A percentile compares a stretch with the other conserved stretches of the same genome.
These are phyloP conservation scores for Idaea dimidiata DNA, from an alignment of 2,888 invertebrate genomes.

Conservation along the genomic window DNA sequence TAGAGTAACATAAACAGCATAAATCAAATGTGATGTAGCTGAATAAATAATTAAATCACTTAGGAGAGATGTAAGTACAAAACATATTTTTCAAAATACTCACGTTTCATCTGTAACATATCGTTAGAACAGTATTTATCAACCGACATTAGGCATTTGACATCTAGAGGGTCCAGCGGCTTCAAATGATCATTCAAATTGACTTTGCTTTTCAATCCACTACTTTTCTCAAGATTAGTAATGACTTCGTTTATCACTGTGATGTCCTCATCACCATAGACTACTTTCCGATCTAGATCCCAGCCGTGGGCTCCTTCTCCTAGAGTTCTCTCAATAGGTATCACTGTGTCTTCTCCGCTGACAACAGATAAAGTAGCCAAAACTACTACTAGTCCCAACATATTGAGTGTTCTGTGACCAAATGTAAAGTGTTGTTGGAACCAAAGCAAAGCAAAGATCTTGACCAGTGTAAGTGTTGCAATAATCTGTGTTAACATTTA, in stretches of 20 bases:
- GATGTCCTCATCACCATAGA: slow-evolving; percentile 65
- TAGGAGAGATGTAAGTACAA: not conserved
- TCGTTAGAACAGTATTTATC: slow-evolving; percentile 61
- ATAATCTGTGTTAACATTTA: slow-evolving; percentile 43
- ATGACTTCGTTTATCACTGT: slow-evolving; percentile 57
- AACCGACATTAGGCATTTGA: slow-evolving; percentile 71
- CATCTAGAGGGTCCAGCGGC: slow-evolving; percentile 55
- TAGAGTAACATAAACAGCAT: too few relatives aligned
- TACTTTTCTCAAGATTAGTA: slow-evolving; percentile 46
- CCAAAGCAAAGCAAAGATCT: slow-evolving; percentile 26
- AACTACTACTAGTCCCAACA: slow-evolving; percentile 25
- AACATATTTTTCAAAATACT: slow-evolving; percentile 29
- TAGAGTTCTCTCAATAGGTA: slow-evolving; percentile 45
- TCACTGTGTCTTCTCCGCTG: slow-evolving; percentile 37
- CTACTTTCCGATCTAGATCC: slow-evolving; percentile 43
- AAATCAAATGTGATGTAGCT: too few relatives aligned
- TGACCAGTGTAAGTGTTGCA: slow-evolving; percentile 43
- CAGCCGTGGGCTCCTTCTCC: slow-evolving; percentile 50
- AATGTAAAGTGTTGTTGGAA: slow-evolving; percentile 8
- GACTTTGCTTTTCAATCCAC: slow-evolving; percentile 40
- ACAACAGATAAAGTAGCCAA: slow-evolving; percentile 26
- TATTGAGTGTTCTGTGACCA: slow-evolving; percentile 13
- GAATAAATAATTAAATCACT: not conserved
- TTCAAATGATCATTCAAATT: slow-evolving; percentile 45
- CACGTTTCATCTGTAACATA: slow-evolving; percentile 66